Evolutionary conservation across 2,888 invertebrate genomes (phyloP).

Genomic region (Yponomeuta evonymella): DNA sequence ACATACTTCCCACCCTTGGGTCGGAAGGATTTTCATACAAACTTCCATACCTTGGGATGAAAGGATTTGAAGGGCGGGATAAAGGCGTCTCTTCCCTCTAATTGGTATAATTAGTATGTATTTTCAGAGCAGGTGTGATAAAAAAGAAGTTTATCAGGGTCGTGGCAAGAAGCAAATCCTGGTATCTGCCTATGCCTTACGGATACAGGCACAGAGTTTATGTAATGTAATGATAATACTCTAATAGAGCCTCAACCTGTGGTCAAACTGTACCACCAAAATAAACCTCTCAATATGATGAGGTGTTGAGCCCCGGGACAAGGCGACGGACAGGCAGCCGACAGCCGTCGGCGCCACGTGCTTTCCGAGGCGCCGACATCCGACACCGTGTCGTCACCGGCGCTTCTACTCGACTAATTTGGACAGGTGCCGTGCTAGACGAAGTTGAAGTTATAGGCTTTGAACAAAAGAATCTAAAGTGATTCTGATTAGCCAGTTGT

Average conservation of each 20-base stretch:
- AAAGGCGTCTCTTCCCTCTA: too few relatives aligned
- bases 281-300: not conserved
- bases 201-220: too few relatives aligned
- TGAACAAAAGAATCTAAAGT: too few relatives aligned
- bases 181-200: not conserved
- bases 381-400: conserved; percentile 17
- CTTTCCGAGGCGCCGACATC: conserved; percentile 15
- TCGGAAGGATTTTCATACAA: too few relatives aligned
- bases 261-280: not conserved
- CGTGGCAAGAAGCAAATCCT: not conserved
- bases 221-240: too few relatives aligned
- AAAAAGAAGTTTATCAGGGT: not conserved
- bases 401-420: conserved; percentile 10
- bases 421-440: conserved; percentile 18
- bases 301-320: not conserved
- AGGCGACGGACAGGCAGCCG: not conserved
- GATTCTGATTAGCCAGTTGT: too few relatives aligned
- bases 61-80: too few relatives aligned
- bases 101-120: too few relatives aligned
- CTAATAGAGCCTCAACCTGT: not conserved
- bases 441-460: not conserved
- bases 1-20: too few relatives aligned
- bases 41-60: too few relatives aligned
- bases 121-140: too few relatives aligned
- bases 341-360: conserved; percentile 22